Evolutionary conservation across 2,797 vertebrate genomes (phyloP).

Genomic region (Tangara arthus): DNA sequence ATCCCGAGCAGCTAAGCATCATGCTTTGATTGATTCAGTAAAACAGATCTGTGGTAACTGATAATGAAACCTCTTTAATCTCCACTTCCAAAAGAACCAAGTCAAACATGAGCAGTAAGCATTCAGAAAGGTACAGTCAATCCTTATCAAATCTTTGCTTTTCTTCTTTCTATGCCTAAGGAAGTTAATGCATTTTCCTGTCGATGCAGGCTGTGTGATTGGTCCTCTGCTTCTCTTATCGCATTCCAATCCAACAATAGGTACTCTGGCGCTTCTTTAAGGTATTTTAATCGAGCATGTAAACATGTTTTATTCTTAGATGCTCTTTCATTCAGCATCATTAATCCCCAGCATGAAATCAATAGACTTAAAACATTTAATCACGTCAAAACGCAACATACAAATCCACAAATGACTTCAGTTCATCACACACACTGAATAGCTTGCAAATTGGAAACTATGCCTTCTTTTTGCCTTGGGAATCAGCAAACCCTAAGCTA

Average conservation of each 20-base stretch:
- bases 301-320: slow-evolving; percentile 59
- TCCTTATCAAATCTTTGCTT: slow-evolving; percentile 31
- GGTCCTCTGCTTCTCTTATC: background rate
- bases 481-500: slow-evolving; percentile 2
- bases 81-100: background rate
- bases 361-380: slow-evolving; percentile 68
- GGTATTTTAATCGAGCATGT: slow-evolving; percentile 54
- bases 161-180: slow-evolving; percentile 10
- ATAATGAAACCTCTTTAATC: slow-evolving; percentile 63
- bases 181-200: slow-evolving; percentile 21
- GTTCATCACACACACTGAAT: slow-evolving; percentile 31
- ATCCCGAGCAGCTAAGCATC: slow-evolving; percentile 44
- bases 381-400: slow-evolving; percentile 52
- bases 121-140: slow-evolving; percentile 30
- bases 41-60: slow-evolving; percentile 22
- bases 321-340: slow-evolving; percentile 61
- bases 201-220: background rate
- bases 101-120: background rate
- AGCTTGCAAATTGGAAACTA: slow-evolving; percentile 20
- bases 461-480: slow-evolving; percentile 5
- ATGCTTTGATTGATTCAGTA: slow-evolving; percentile 41
- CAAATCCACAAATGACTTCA: slow-evolving; percentile 57
- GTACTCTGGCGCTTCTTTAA: slow-evolving; percentile 3
- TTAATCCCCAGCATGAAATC: slow-evolving; percentile 70
- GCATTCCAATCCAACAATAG: slow-evolving; percentile 13